These are phyloP conservation scores for Hestina assimilis DNA, from an alignment of 1,140 invertebrate species.

Conservation along the genomic window DNA sequence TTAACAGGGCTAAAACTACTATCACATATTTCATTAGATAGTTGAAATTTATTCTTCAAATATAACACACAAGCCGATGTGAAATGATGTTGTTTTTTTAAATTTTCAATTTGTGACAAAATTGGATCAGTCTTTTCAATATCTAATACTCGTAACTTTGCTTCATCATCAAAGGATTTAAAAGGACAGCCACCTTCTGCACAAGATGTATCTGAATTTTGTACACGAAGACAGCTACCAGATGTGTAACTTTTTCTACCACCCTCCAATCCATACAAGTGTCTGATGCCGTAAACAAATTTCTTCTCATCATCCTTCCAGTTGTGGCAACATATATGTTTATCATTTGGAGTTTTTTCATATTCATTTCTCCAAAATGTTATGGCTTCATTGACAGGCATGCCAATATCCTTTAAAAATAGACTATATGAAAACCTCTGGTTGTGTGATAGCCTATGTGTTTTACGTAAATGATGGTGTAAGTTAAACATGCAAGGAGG, in stretches of 20 bases:
- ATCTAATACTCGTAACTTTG: conserved; percentile 49
- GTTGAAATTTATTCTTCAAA: conserved; percentile 32
- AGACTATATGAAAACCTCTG: conserved; percentile 85
- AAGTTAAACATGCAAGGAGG: conserved; percentile 88
- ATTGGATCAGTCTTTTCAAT: conserved; percentile 24
- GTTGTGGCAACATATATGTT: conserved; percentile 79
- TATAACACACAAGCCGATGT: conserved; percentile 49
- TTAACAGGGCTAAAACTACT: conserved; percentile 56
- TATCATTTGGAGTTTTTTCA: conserved; percentile 73
- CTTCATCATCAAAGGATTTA: conserved; percentile 76
- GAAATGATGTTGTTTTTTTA: conserved; percentile 40
- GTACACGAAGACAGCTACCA: conserved; percentile 78
- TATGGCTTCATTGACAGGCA: conserved; percentile 82
- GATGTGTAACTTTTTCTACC: conserved; percentile 80
- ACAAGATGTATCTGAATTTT: conserved; percentile 61
- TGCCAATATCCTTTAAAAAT: conserved; percentile 85
- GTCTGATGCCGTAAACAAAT: conserved; percentile 85
- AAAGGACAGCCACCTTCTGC: conserved; percentile 82
- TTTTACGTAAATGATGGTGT: conserved; percentile 80
- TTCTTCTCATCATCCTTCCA: conserved; percentile 83
- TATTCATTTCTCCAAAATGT: conserved; percentile 85
- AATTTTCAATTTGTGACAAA: conserved; percentile 47
- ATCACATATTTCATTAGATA: conserved; percentile 34
- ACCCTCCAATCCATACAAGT: conserved; percentile 87
- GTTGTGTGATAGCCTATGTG: conserved; percentile 86